These are phyloP conservation scores for Drosophila arizonae DNA, from an alignment of 1,140 invertebrate species.

Conservation along the genomic window DNA sequence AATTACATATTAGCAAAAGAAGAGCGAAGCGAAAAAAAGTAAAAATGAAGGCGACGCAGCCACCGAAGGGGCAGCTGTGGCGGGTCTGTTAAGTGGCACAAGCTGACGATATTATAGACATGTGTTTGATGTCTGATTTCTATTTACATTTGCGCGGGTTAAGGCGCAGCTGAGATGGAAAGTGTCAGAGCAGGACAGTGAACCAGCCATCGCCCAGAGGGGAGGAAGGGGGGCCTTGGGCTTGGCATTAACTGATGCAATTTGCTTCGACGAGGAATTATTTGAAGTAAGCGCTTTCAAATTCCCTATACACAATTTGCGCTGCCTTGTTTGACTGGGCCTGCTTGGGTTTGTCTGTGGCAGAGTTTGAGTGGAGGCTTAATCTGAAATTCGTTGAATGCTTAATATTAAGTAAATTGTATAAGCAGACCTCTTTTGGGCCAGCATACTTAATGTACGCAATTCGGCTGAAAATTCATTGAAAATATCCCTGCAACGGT, in stretches of 20 bases:
- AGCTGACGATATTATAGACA: conserved; percentile 21
- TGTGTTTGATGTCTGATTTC: conserved; percentile 51
- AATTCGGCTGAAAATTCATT: neutral
- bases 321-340: neutral
- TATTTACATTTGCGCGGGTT: conserved; percentile 35
- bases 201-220: too few relatives aligned
- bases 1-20: conserved; percentile 78
- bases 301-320: conserved; percentile 1
- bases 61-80: conserved; percentile 15
- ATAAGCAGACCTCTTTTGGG: conserved; percentile 9
- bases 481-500: neutral
- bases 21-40: conserved; percentile 29
- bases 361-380: neutral
- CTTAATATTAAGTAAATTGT: conserved; percentile 25
- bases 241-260: conserved; percentile 13
- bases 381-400: conserved; percentile 14
- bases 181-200: neutral
- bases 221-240: neutral
- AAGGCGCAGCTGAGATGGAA: neutral
- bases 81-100: conserved; percentile 27
- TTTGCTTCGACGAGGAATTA: conserved; percentile 15
- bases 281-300: conserved; percentile 12
- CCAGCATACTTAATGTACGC: neutral
- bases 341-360: neutral
- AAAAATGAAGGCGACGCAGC: conserved; percentile 11